A percentile compares a stretch with the other conserved stretches of the same genome.
Conservation (phyloP, 1,140 invertebrate species). For the Galendromus occidentalis region DNA sequence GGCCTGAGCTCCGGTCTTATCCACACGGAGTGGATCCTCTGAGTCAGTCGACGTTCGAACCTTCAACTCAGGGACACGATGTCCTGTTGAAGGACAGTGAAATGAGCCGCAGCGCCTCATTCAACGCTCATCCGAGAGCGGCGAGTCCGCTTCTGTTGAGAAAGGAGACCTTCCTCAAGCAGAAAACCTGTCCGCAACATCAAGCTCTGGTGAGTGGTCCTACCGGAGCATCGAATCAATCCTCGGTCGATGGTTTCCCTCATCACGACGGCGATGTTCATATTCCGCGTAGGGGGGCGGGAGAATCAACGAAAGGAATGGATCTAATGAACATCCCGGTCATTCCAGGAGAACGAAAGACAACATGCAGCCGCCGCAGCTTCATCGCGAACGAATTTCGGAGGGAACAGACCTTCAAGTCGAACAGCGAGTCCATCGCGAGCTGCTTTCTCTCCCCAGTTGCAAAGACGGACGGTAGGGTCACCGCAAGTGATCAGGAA, state of each 20-base stretch:
- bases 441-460: neutral
- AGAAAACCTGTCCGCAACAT: neutral
- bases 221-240: neutral
- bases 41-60: slow-evolving; percentile 5
- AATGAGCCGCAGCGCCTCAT: slow-evolving; percentile 3
- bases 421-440: slow-evolving; percentile 7
- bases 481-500: neutral
- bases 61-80: neutral
- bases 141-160: neutral
- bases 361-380: too few relatives aligned
- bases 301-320: too few relatives aligned
- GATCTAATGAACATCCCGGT: too few relatives aligned
- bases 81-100: neutral
- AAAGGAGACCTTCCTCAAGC: slow-evolving; percentile 11
- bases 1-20: neutral
- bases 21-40: neutral
- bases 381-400: too few relatives aligned
- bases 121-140: neutral
- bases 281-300: too few relatives aligned
- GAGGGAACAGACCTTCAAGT: neutral
- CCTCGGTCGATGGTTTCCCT: neutral
- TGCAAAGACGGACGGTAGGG: neutral
- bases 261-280: too few relatives aligned
- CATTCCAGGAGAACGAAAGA: too few relatives aligned
- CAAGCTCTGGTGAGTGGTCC: neutral